Evolutionary conservation across 2,113 vertebrate genomes (phyloP), one percentile per base, ranked within the genome.

Genomic region (Galbula dea): DNA sequence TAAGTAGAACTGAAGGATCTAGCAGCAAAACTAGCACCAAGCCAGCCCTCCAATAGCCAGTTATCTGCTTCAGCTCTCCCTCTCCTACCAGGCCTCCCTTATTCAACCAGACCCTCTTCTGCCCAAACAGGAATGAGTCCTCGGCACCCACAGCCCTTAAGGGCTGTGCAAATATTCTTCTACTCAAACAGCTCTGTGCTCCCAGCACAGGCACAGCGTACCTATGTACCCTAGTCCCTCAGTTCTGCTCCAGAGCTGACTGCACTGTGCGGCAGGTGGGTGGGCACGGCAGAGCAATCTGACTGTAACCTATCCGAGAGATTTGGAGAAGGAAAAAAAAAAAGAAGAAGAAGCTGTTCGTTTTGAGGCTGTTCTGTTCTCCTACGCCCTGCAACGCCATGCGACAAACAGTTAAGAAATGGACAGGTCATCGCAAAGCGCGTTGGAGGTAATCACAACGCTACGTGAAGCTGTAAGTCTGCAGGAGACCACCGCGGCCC

Each of bases 131-230:
- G 17, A 34, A 2, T 1, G 65, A 54, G 11, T 8, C 2, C 16
- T 2, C 18, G 58, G 36, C 26, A 16, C 6, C 21, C 4, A 4
- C 4, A 8, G 48, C 20, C 59, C 77, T 34, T 41, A 11, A 17
- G 7, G 32, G 37, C 32, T 41, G 12, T 20, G 24, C 4, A 4
- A 2, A 0, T 1, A 23, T 2, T 24, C 32, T 0, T 15, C 30
- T 13, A 3, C 24, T 26, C 20, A 0, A 7, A 36, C 30, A 11
- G 63, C 75, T 11, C 59, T 1, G 59, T 0, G 11, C 51, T 15
- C 9, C 16, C 66, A 27, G 24, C 6, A 7, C 1, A 23, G 93
- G 54, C 7, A 8, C 1, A 68, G 59, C 12, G n/a, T 4, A 17
- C 51, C 37, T 14, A 34, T 18, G 1, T 3, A 2, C 21, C 1